Evolutionary conservation across 2,113 vertebrate species (phyloP).

Genomic region (Protobothrops flavoviridis): DNA sequence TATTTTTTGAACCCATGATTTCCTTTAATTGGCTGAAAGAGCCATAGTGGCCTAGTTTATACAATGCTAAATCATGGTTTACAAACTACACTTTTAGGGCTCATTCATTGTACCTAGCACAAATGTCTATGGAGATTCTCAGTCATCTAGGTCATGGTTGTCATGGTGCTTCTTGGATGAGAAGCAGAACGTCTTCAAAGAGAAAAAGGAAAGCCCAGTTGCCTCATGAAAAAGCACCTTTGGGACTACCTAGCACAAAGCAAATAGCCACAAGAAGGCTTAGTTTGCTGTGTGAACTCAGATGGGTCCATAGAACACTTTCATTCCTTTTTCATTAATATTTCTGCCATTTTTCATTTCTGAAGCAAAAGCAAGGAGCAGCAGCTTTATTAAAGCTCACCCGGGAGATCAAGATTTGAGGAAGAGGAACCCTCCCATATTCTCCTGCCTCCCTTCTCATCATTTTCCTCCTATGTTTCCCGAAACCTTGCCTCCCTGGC

Average conservation of each 20-base stretch:
- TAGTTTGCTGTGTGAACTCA: neutral
- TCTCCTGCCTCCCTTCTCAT: constrained; percentile 3
- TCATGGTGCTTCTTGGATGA: too few relatives aligned
- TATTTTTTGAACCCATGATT: neutral
- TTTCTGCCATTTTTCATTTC: neutral
- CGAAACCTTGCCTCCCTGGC: rapidly evolving
- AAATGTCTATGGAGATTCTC: neutral
- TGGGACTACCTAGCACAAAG: neutral
- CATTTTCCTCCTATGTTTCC: neutral
- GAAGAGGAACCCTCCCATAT: neutral
- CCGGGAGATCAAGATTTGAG: neutral
- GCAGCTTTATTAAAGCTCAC: neutral
- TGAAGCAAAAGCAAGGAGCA: neutral
- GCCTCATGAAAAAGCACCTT: too few relatives aligned
- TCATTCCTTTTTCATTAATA: neutral
- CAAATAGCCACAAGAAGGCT: neutral
- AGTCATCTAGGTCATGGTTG: too few relatives aligned
- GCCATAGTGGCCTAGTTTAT: neutral
- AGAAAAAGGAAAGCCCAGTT: too few relatives aligned
- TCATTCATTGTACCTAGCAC: neutral
- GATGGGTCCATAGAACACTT: neutral
- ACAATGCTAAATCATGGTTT: neutral
- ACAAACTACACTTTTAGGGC: neutral
- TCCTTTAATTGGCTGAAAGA: neutral
- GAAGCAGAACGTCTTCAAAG: too few relatives aligned